phyloP scores from a whole-genome alignment of 2,888 invertebrate species.

The Periphyllus acericola region DNA sequence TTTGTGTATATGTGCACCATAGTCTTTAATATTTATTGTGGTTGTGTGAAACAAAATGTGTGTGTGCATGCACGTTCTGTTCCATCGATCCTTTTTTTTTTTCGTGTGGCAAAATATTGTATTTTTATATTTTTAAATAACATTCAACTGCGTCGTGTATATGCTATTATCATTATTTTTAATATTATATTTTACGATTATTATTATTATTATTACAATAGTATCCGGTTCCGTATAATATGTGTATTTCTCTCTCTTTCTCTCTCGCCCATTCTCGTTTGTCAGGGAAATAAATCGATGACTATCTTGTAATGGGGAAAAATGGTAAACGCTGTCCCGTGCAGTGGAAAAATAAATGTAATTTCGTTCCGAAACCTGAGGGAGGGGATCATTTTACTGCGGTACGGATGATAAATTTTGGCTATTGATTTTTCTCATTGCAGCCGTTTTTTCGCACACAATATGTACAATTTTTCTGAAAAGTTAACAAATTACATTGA shows the following conservation, averaged over 20 bases:
- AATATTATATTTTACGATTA: slow-evolving; percentile 62
- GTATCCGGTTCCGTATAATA: slow-evolving; percentile 52
- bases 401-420: slow-evolving; percentile 53
- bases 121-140: slow-evolving; percentile 60
- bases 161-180: slow-evolving; percentile 56
- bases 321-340: slow-evolving; percentile 55
- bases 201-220: slow-evolving; percentile 50
- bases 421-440: slow-evolving; percentile 47
- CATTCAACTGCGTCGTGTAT: slow-evolving; percentile 44
- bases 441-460: background rate
- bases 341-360: slow-evolving; percentile 58
- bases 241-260: slow-evolving; percentile 15
- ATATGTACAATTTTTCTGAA: background rate
- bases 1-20: slow-evolving; percentile 31
- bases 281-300: slow-evolving; percentile 58
- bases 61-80: slow-evolving; percentile 58
- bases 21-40: slow-evolving; percentile 53
- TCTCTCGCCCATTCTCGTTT: slow-evolving; percentile 28
- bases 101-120: slow-evolving; percentile 52
- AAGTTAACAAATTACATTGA: background rate
- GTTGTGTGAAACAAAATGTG: slow-evolving; percentile 61
- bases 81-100: slow-evolving; percentile 58
- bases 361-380: slow-evolving; percentile 37
- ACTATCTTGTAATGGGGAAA: slow-evolving; percentile 60
- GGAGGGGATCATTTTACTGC: slow-evolving; percentile 51